A percentile compares a stretch with the other conserved stretches of the same genome.
Conservation (phyloP, 2,113 vertebrate species). For the Thamnophis sirtalis region DNA sequence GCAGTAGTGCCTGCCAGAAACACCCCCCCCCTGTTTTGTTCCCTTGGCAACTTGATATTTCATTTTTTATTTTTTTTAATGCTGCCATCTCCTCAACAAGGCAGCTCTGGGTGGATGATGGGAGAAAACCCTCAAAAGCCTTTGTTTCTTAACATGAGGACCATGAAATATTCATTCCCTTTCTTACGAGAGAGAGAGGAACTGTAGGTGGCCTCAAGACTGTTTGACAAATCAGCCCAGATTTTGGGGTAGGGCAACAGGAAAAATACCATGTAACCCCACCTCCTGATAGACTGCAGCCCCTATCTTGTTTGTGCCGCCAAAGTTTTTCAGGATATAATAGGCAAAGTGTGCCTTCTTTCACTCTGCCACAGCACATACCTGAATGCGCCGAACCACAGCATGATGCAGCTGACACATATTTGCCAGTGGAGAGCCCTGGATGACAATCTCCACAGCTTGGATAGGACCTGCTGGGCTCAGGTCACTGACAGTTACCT, state of each 20-base stretch:
- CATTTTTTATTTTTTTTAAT: not conserved
- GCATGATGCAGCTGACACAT: constrained; percentile 84
- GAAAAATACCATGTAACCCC: not conserved
- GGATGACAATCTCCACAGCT: constrained; percentile 77
- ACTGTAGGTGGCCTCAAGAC: not conserved
- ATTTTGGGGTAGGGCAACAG: not conserved
- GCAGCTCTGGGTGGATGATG: not conserved
- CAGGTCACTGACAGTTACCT: constrained; percentile 67
- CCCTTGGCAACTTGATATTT: not conserved
- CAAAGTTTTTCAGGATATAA: not conserved
- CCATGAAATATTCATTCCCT: no score
- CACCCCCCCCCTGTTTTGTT: no score
- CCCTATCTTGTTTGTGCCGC: no score
- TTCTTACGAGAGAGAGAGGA: no score
- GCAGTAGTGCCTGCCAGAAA: no score
- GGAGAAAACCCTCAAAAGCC: not conserved
- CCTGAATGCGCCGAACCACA: constrained; percentile 80
- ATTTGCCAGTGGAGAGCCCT: constrained; percentile 76
- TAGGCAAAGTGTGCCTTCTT: not conserved
- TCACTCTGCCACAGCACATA: constrained; percentile 32
- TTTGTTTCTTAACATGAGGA: not conserved
- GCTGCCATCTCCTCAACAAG: not conserved
- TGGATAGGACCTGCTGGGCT: constrained; percentile 57
- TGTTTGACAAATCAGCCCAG: not conserved
- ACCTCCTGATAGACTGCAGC: not conserved